Conservation (phyloP, 2,797 vertebrate genomes). For the Poecilia gillii region DNA sequence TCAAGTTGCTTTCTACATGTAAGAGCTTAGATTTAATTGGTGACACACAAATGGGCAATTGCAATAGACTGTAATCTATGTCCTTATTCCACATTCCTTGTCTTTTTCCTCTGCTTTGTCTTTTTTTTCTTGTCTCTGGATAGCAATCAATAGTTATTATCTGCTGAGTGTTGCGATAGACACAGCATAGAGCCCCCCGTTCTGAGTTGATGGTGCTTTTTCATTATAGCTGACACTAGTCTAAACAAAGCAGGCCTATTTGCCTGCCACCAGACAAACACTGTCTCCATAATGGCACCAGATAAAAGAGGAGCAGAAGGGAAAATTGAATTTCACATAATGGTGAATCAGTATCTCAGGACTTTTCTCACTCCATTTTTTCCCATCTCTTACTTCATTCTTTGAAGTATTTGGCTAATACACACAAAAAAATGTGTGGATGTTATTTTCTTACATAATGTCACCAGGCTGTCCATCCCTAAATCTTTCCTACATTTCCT, state of each 20-base stretch:
- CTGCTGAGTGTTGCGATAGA: constrained; percentile 73
- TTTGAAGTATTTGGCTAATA: constrained; percentile 40
- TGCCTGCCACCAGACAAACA: constrained; percentile 80
- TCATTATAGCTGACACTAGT: constrained; percentile 84
- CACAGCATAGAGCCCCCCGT: constrained; percentile 66
- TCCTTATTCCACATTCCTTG: constrained; percentile 57
- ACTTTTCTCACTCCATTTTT: constrained; percentile 60
- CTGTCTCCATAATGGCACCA: constrained; percentile 77
- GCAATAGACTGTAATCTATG: constrained; percentile 26
- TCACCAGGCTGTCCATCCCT: constrained; percentile 41
- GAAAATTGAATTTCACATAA: constrained; percentile 83
- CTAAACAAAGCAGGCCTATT: constrained; percentile 83
- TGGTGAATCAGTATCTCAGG: constrained; percentile 76
- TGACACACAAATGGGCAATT: constrained; percentile 4
- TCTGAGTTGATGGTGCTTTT: constrained; percentile 82
- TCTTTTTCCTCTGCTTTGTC: constrained; percentile 54
- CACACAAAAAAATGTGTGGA: constrained; percentile 36
- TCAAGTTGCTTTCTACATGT: constrained; percentile 11
- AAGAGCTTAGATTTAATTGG: constrained; percentile 49
- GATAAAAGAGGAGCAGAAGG: constrained; percentile 78
- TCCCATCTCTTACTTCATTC: constrained; percentile 40
- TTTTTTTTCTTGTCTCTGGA: constrained; percentile 67
- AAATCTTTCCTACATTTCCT: constrained; percentile 49
- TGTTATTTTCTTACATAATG: constrained; percentile 62
- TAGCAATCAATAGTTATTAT: constrained; percentile 84